A percentile compares a stretch with the other conserved stretches of the same genome.
phyloP scores from a whole-genome alignment of 2,797 vertebrate species.

The Limnodromus scolopaceus region DNA sequence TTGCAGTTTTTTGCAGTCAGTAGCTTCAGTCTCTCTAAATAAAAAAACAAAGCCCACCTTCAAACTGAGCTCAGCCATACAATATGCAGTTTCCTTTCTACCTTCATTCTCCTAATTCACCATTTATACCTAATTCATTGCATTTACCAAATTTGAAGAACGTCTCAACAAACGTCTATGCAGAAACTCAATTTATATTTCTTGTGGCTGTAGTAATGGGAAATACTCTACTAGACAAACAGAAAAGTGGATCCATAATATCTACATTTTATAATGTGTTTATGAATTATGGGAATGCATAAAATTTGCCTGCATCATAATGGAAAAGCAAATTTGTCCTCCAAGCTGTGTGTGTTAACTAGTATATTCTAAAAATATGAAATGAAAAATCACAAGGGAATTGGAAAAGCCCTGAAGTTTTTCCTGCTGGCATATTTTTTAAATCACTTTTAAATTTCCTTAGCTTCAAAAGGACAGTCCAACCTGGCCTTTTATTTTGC shows the following conservation, averaged over 20 bases:
- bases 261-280: not conserved
- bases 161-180: not conserved
- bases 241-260: not conserved
- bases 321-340: not conserved
- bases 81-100: not conserved
- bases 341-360: not conserved
- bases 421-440: slow-evolving; percentile 31
- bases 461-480: slow-evolving; percentile 35
- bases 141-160: not conserved
- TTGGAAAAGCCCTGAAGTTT: slow-evolving; percentile 9
- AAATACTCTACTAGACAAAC: not conserved
- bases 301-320: not conserved
- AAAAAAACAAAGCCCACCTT: not conserved
- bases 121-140: not conserved
- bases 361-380: not conserved
- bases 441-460: slow-evolving; percentile 43
- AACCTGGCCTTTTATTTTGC: slow-evolving; percentile 64
- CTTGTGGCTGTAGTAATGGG: not conserved
- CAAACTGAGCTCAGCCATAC: not conserved
- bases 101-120: not conserved
- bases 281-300: not conserved
- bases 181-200: not conserved
- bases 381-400: not conserved
- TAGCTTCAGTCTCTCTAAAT: not conserved
- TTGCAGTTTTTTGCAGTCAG: not conserved